Base-by-base conservation (phyloP, 2,888 invertebrate genomes). In the Mechanitis messenoides region DNA sequence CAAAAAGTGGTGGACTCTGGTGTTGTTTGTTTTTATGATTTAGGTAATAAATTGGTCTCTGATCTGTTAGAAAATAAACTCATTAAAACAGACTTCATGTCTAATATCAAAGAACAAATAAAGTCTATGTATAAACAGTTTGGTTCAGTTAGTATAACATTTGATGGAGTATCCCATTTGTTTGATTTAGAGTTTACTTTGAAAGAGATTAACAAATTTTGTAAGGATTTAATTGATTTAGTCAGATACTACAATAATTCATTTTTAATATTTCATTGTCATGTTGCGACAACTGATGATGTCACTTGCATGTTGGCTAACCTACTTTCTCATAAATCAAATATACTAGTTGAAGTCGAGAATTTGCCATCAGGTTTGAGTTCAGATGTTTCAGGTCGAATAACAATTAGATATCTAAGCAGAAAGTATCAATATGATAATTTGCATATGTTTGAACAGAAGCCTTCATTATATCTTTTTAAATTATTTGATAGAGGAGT, bases 401-500 rank as follows among this genome's bases (percentile, higher is more conserved):
- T 94, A 66, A 92, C 87, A 63, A 83, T 95, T 53, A 85, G 87
- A 65, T 86, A 84, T 74, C 78, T 83, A 2, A 79, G 79, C 3
- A 68, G 72, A n/a, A 87, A 85, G 68, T 89, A 80, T 76, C 72
- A 81, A 46, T 69, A 72, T 64, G 80, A 85, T 35, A 76, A 84
- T 63, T 71, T 80, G 66, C 74, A 72, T 61, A 70, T 66, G 35
- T 69, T 86, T 65, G 80, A 85, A 46, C 65, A 76, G 12, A 85
- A 84, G 69, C 72, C 80, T 56, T 72, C 72, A 42, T 75, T 75
- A 66, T 93, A 92, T 78, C 89, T 93, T 60, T 95, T 93, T 74
- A 95, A 95, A 85, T 90, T 95, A 63, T 92, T 92, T 79, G 95
- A 95, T 79, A 92, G 93, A 75, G 94, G 94, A 73, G 92, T 95